Conservation (phyloP, 2,797 vertebrate genomes). For the Lutjanus campechanus region DNA sequence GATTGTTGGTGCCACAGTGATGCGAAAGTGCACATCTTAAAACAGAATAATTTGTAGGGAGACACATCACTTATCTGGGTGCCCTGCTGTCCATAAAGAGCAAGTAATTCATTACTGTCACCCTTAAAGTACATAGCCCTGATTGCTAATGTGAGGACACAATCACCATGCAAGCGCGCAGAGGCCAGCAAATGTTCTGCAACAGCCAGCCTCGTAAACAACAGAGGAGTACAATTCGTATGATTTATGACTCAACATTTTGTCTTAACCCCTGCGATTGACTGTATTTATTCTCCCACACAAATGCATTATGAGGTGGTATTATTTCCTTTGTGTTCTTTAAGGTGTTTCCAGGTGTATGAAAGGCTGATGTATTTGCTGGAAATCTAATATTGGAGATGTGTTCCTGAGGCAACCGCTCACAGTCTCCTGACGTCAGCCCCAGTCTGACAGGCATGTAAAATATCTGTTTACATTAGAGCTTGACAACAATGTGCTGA, state of each 20-base stretch:
- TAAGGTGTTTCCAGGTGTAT: background rate
- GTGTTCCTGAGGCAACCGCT: constrained; percentile 66
- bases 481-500: constrained; percentile 77
- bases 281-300: constrained; percentile 24
- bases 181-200: constrained; percentile 13
- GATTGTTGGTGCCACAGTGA: constrained; percentile 28
- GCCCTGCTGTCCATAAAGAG: constrained; percentile 74
- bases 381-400: constrained; percentile 59
- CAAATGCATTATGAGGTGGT: constrained; percentile 4
- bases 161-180: constrained; percentile 43
- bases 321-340: constrained; percentile 24
- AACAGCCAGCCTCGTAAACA: constrained; percentile 18
- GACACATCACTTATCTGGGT: constrained; percentile 66
- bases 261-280: constrained; percentile 15
- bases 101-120: constrained; percentile 78
- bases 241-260: constrained; percentile 42
- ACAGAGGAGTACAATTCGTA: background rate
- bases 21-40: constrained; percentile 60
- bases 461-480: constrained; percentile 85
- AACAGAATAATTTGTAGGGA: constrained; percentile 67
- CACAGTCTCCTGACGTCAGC: constrained; percentile 53
- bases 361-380: constrained; percentile 49
- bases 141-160: constrained; percentile 68
- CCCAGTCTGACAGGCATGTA: constrained; percentile 78
- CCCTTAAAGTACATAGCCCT: constrained; percentile 63